Conservation (phyloP, 2,888 invertebrate species). For the Oscheius sp. region DNA sequence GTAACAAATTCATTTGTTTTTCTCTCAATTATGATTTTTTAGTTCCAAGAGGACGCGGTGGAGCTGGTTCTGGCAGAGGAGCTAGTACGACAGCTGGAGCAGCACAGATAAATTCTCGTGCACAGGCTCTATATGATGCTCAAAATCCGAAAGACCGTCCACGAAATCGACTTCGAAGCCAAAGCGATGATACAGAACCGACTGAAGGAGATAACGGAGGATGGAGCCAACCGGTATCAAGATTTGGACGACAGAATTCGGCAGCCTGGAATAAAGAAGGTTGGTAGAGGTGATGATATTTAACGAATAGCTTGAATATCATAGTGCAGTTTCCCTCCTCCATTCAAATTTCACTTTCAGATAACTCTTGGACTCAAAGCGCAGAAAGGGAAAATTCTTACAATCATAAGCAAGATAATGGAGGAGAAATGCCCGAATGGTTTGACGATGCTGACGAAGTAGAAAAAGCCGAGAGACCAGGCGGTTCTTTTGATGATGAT, state of each 20-base stretch:
- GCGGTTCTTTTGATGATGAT: constrained; percentile 27
- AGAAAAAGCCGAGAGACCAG: not conserved
- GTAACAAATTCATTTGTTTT: not conserved
- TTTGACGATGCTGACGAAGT: constrained; percentile 32
- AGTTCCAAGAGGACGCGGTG: constrained; percentile 50
- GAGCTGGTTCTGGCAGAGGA: constrained; percentile 42
- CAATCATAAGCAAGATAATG: constrained; percentile 10
- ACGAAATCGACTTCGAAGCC: constrained; percentile 43
- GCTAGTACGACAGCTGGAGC: constrained; percentile 41
- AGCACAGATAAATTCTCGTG: constrained; percentile 52
- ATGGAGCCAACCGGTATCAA: not conserved
- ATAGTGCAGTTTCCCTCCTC: no score
- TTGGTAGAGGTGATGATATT: no score
- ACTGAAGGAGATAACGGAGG: constrained; percentile 17
- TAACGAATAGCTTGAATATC: no score
- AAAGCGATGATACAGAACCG: constrained; percentile 34
- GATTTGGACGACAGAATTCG: constrained; percentile 17
- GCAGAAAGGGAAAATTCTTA: not conserved
- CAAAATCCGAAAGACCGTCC: constrained; percentile 45
- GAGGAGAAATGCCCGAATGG: constrained; percentile 36
- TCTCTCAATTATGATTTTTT: not conserved
- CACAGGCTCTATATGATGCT: constrained; percentile 57
- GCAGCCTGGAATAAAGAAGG: constrained; percentile 23
- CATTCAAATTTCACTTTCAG: not conserved
- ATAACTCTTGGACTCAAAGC: constrained; percentile 6